phyloP scores from a whole-genome alignment of 2,797 vertebrate genomes.

The Tragelaphus eurycerus region DNA sequence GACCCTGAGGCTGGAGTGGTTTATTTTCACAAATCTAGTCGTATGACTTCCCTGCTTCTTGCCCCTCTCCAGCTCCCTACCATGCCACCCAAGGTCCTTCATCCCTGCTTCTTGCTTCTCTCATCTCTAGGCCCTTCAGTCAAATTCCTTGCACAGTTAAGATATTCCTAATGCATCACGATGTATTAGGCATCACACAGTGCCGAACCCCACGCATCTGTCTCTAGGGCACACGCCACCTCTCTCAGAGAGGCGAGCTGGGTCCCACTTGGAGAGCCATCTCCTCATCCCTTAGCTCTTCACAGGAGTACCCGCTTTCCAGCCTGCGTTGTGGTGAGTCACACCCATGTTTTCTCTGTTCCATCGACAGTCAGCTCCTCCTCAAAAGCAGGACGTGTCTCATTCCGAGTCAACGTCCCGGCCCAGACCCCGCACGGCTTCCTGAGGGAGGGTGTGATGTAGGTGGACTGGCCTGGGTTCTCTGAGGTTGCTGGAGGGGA shows the following conservation, averaged over 20 bases:
- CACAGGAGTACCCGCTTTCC: background rate
- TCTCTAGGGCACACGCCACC: background rate
- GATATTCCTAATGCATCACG: background rate
- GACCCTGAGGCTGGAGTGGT: no score
- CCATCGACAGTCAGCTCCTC: no score
- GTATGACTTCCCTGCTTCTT: no score
- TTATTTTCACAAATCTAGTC: background rate
- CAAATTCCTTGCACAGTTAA: background rate
- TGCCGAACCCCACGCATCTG: accelerated
- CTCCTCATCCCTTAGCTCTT: background rate
- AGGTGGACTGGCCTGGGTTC: background rate
- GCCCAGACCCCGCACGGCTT: background rate
- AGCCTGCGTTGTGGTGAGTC: accelerated
- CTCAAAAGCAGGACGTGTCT: background rate
- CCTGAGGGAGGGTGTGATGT: background rate
- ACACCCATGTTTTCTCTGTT: background rate
- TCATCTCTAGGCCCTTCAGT: background rate
- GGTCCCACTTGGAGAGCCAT: background rate
- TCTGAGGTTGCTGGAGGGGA: background rate
- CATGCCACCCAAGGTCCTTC: background rate
- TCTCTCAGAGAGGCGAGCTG: background rate
- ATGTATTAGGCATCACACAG: accelerated
- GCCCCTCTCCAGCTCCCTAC: background rate
- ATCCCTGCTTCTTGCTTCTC: accelerated
- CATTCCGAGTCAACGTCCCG: accelerated